Percentiles rank a stretch among this genome's conserved stretches.
These are phyloP conservation scores for Alentia gelatinosa DNA, from an alignment of 2,888 invertebrate genomes.

Conservation along the genomic window DNA sequence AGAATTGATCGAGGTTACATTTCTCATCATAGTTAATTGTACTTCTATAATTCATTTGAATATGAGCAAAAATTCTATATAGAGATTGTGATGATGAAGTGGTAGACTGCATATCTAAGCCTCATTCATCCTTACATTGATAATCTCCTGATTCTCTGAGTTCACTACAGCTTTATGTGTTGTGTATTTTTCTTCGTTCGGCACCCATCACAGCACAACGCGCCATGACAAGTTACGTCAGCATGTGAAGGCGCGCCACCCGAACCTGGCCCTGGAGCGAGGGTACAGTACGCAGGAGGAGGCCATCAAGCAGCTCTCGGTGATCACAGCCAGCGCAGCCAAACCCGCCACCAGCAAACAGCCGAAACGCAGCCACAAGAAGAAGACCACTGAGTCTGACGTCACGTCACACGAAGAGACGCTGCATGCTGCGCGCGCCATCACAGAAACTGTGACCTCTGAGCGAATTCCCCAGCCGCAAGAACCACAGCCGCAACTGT, in stretches of 20 bases:
- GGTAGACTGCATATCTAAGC: no score
- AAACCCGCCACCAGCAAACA: not conserved
- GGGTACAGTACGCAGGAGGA: not conserved
- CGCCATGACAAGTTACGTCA: conserved; percentile 59
- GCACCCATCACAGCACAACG: not conserved
- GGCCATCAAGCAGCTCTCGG: not conserved
- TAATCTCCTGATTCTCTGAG: no score
- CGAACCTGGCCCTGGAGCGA: conserved; percentile 13
- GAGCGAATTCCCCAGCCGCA: no score
- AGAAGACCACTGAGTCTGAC: not conserved
- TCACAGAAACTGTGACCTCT: no score
- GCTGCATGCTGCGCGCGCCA: not conserved
- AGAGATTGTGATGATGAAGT: no score
- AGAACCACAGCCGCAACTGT: no score
- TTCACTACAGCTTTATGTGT: no score
- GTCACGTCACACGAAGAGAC: not conserved
- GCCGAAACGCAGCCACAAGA: not conserved
- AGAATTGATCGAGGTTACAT: no score
- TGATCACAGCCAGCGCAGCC: not conserved
- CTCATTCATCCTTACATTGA: no score
- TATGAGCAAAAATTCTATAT: no score
- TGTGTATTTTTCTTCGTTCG: not conserved
- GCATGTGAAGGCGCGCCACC: conserved; percentile 59
- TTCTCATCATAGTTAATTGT: not conserved
- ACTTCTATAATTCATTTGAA: no score